Conservation (phyloP, 2,797 vertebrate species). For the Pangasius larnaudii region DNA sequence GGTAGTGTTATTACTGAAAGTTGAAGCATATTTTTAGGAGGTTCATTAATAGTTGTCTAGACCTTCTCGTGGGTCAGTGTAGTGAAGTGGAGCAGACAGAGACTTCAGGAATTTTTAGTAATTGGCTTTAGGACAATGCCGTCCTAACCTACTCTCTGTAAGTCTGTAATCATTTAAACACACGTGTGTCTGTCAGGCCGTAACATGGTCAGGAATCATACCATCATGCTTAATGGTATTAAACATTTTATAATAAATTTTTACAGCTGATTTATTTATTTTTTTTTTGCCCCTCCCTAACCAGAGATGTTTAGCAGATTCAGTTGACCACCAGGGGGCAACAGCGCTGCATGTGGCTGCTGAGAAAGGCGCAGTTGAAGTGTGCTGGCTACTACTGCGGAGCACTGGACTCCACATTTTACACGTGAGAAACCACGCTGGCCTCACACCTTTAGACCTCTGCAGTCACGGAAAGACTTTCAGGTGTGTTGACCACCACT, state of each 20-base stretch:
- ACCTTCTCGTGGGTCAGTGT: not conserved
- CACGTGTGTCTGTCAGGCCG: not conserved
- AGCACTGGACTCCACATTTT: constrained; percentile 72
- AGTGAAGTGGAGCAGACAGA: not conserved
- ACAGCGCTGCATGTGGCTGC: constrained; percentile 80
- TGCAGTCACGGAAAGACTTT: constrained; percentile 76
- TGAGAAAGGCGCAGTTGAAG: constrained; percentile 75
- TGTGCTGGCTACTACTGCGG: constrained; percentile 80
- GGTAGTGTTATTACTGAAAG: not conserved
- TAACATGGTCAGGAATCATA: not conserved
- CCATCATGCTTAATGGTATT: not conserved
- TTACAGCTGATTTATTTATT: not conserved
- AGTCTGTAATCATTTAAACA: not conserved
- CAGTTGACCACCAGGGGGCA: constrained; percentile 77
- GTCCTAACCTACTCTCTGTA: not conserved
- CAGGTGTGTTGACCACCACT: constrained; percentile 66
- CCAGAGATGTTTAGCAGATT: constrained; percentile 75
- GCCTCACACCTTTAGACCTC: constrained; percentile 78
- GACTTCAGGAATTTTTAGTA: not conserved
- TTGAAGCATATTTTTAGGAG: not conserved
- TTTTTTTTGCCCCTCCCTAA: not conserved
- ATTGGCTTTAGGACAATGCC: not conserved
- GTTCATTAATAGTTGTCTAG: not conserved
- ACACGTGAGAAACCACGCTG: constrained; percentile 72
- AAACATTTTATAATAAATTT: not conserved